Base-by-base conservation (phyloP, 2,113 vertebrate genomes). In the Monarcha castaneiventris region DNA sequence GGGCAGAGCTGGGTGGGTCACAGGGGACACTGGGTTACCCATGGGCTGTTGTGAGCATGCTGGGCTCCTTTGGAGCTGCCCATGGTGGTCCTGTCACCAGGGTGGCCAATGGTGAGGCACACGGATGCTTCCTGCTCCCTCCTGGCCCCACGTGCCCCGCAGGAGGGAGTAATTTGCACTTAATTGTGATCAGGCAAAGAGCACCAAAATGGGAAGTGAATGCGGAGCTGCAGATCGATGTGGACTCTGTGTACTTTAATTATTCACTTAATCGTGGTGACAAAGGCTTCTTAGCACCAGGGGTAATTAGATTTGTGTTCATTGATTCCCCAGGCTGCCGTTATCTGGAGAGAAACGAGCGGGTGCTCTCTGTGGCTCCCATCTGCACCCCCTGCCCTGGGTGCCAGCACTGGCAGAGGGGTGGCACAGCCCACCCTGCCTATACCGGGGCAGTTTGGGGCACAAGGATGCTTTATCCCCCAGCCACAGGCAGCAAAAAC, bases 251-350 rank as follows among this genome's bases (percentile, higher is more conserved):
- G 95, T 97, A 96, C 97, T 97, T 97, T 97, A 96, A 97, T 97
- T 97, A 95, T 95, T 97, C 92, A 95, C 98, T 97, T 98, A 98
- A 98, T 98, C 97, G 98, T 97, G 95, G 96, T 94, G 92, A 96
- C 97, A 98, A 97, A 97, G 98, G 98, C 97, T 97, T 97, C 97
- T 96, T 94, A 97, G 96, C 96, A 96, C 94, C 58, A 37, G 87
- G 96, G 97, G 96, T 98, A 98, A 98, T 98, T 98, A 96, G 97
- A 98, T 98, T 97, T 97, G 97, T 96, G 97, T 97, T 97, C 96
- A 96, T 95, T 95, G 94, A 97, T 97, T 96, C 96, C 95, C 97
- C 93, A 97, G 93, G 93, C 88, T 93, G 93, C 93, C 86, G 52
- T 96, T 94, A 92, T 71, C 94, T 2, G 1, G 82, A 90, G 76